Evolutionary conservation across 2,888 invertebrate species (phyloP), one percentile per base, ranked within the genome.

Genomic region (Brassicogethes aeneus): DNA sequence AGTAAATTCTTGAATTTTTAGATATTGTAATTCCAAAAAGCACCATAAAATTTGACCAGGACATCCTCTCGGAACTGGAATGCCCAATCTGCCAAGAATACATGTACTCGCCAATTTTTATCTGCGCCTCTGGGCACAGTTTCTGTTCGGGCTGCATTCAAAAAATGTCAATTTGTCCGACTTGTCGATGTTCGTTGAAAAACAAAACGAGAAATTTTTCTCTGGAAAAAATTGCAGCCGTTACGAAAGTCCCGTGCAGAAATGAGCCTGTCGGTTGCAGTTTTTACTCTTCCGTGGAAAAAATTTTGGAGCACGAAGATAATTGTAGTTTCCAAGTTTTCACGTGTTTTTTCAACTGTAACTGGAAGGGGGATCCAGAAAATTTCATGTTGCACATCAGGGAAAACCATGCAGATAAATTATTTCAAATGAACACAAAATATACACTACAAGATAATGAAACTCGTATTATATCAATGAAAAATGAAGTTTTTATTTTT

Each of bases 51-150:
- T 31, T 39, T 14, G 53, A 55, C 34, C 52, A 54, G 3, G 44
- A 45, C n/a, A 44, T 57, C 36, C 40, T 57, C 16, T 40, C 46
- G 2, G 55, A 56, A 36, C 32, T 57, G 17, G 57, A 57, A 40
- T 57, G 57, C 40, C 53, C 54, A 2, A 45, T 55, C 32, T 55
- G 54, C 34, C 51, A 48, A 30, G 54, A 56, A 16, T 55, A 47
- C 35, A 55, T 57, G 53, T 38, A 50, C 17, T 47, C 54, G 2
- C 54, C 54, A 3, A 56, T 57, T 29, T 53, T 35, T 30, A 51
- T 56, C 41, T 57, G 56, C 3, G 23, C 45, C 41, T 36, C 34
- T 52, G 56, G 56, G 8, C 56, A 57, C 44, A 55, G 55, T 32
- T 41, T 57, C 8, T 57, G 56, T 42, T 42, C 34, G 3, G 41